Percentiles rank a stretch among this genome's conserved stretches.
Evolutionary conservation across 2,888 invertebrate species (phyloP).

Genomic region (Cheiracanthium punctorium): DNA sequence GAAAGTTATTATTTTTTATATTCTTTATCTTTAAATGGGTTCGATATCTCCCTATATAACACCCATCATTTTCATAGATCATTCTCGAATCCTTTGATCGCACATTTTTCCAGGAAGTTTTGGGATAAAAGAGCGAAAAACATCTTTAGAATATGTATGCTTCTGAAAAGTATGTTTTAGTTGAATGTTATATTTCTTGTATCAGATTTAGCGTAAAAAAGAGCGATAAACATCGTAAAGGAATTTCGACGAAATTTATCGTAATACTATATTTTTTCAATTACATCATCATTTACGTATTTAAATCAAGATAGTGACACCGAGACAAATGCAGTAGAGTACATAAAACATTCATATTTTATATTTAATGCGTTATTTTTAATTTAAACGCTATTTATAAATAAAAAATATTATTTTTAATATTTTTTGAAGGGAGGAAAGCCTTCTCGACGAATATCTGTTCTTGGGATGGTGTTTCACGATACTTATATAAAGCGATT

Average conservation of each 20-base stretch:
- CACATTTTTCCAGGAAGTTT: not conserved
- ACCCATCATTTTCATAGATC: constrained; percentile 6
- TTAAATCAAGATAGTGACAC: not conserved
- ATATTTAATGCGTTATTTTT: too few relatives aligned
- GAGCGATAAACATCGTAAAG: not conserved
- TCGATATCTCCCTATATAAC: not conserved
- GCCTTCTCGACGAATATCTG: too few relatives aligned
- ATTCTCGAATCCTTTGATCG: not conserved
- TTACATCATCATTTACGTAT: not conserved
- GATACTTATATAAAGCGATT: too few relatives aligned
- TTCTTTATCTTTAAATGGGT: constrained; percentile 13
- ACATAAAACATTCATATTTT: too few relatives aligned
- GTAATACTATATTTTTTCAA: not conserved
- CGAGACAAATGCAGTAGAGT: too few relatives aligned
- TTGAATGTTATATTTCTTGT: not conserved
- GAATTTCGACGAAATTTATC: not conserved
- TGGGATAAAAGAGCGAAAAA: not conserved
- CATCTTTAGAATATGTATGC: not conserved
- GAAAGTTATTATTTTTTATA: constrained; percentile 12
- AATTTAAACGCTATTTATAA: too few relatives aligned
- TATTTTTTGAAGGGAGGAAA: too few relatives aligned
- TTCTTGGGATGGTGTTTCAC: too few relatives aligned
- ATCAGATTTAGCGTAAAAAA: not conserved
- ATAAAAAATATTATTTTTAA: too few relatives aligned
- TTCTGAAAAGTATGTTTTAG: not conserved